Base-by-base conservation (phyloP, 2,797 vertebrate genomes). In the Micropoecilia bifurca region DNA sequence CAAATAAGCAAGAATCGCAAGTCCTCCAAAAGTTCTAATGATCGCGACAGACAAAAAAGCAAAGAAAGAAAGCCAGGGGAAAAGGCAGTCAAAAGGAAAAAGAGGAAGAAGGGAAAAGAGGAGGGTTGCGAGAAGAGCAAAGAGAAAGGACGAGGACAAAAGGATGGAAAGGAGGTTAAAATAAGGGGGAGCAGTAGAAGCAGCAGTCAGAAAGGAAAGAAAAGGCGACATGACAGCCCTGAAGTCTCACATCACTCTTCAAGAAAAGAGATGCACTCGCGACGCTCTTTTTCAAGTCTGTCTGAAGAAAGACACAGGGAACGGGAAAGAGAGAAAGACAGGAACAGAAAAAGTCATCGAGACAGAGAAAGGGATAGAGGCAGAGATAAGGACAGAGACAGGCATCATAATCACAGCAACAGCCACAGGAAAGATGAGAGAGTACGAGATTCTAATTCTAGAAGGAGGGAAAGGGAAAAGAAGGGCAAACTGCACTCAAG, bases 201-300 rank as follows among this genome's bases (percentile, higher is more conserved):
- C 84, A 94, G 87, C 53, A 96, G 94, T 82, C 88, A 71, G 3
- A 96, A 95, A 85, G 93, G 92, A 73, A 96, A 94, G 85, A 95
- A 93, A 71, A 90, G 88, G 45, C 90, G 48, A 10, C 89, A 90
- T 75, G 90, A 88, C 77, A 94, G 94, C 84, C 93, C 90, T 2
- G 95, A 95, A 61, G 83, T 81, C 0, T 86, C 95, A 0, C 91
- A 89, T 8, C 96, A 92, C 39, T 92, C 96, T 0, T 94, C 93
- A 0, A 95, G 91, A 5, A 94, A 89, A 14, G 96, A 94, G 0
- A 84, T 90, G 0, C 90, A 95, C 3, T 90, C 91, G 3, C 94
- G 91, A 57, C 93, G 93, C 8, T 96, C 96, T 1, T 93, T 95
- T 22, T 97, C 97, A 0, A 96, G 87, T 73, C 77, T 91, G 0